These are phyloP conservation scores for Apotomis capreana DNA, from an alignment of 2,888 invertebrate species.

Conservation along the genomic window DNA sequence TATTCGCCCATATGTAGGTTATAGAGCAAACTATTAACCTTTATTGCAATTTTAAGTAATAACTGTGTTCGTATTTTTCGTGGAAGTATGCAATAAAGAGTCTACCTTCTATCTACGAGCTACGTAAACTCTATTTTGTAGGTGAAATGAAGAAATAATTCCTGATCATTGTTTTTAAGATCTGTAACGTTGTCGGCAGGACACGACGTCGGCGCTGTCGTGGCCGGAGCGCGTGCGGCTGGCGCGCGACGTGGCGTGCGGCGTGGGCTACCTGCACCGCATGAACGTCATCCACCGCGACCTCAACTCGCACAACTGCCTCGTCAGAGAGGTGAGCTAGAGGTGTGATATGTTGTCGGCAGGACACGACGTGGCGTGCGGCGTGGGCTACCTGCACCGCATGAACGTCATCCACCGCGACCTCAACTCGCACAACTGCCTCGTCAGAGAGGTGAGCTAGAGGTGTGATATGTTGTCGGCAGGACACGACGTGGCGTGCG, in stretches of 20 bases:
- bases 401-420: slow-evolving; percentile 97
- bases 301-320: slow-evolving; percentile 97
- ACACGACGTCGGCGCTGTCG: slow-evolving; percentile 83
- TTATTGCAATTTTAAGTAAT: too few relatives aligned
- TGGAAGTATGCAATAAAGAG: too few relatives aligned
- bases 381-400: slow-evolving; percentile 97
- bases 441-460: slow-evolving; percentile 88
- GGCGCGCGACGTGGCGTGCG: slow-evolving; percentile 95
- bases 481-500: slow-evolving; percentile 93
- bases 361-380: slow-evolving; percentile 93
- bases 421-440: slow-evolving; percentile 97
- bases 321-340: slow-evolving; percentile 88
- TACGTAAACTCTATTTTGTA: too few relatives aligned
- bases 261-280: slow-evolving; percentile 97
- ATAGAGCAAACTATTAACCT: too few relatives aligned
- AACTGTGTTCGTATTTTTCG: too few relatives aligned
- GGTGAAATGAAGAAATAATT: too few relatives aligned
- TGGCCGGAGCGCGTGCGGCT: slow-evolving; percentile 93
- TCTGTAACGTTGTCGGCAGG: slow-evolving; percentile 50
- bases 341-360: slow-evolving; percentile 66
- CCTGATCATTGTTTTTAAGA: too few relatives aligned
- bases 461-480: slow-evolving; percentile 66
- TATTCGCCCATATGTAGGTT: too few relatives aligned
- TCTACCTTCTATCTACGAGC: too few relatives aligned
- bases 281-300: slow-evolving; percentile 97